A percentile compares a stretch with the other conserved stretches of the same genome.
Evolutionary conservation across 2,888 invertebrate genomes (phyloP).

Genomic region (Macropis europaea): DNA sequence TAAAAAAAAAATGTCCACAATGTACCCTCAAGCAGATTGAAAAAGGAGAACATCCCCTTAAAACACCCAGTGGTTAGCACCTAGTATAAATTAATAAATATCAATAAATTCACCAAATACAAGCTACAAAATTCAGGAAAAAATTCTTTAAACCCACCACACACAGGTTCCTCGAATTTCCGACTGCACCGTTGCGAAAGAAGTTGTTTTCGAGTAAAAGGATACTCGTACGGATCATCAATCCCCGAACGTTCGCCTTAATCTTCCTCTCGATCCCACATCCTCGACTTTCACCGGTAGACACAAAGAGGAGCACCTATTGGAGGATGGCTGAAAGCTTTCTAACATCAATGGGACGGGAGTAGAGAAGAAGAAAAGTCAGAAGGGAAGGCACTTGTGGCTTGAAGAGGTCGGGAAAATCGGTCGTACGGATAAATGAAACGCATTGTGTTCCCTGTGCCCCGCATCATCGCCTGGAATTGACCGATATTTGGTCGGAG

Average conservation of each 20-base stretch:
- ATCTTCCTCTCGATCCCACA: conserved; percentile 17
- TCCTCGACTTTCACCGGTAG: background rate
- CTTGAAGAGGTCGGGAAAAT: conserved; percentile 56
- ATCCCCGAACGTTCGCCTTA: conserved; percentile 1
- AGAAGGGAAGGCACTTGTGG: conserved; percentile 24
- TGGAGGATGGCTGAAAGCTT: conserved; percentile 27
- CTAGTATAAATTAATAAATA: too few species aligned
- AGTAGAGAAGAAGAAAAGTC: conserved; percentile 1
- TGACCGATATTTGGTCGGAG: conserved; percentile 64
- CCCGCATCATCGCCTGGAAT: conserved; percentile 14
- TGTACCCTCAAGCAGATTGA: too few species aligned
- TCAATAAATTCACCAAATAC: too few species aligned
- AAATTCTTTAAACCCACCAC: too few species aligned
- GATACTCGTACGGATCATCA: conserved; percentile 12
- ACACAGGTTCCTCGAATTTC: too few species aligned
- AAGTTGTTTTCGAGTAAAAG: background rate
- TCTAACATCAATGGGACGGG: conserved; percentile 14
- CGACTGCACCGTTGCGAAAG: too few species aligned
- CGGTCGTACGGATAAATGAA: conserved; percentile 51
- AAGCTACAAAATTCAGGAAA: too few species aligned
- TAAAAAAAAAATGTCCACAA: too few species aligned
- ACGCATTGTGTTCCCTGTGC: conserved; percentile 46
- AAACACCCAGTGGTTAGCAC: too few species aligned
- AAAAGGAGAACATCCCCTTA: too few species aligned
- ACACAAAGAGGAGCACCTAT: conserved; percentile 4